Percentiles rank a stretch among this genome's conserved stretches.
These are phyloP conservation scores for Neoscelio sp. DNA, from an alignment of 2,888 invertebrate species.

Conservation along the genomic window DNA sequence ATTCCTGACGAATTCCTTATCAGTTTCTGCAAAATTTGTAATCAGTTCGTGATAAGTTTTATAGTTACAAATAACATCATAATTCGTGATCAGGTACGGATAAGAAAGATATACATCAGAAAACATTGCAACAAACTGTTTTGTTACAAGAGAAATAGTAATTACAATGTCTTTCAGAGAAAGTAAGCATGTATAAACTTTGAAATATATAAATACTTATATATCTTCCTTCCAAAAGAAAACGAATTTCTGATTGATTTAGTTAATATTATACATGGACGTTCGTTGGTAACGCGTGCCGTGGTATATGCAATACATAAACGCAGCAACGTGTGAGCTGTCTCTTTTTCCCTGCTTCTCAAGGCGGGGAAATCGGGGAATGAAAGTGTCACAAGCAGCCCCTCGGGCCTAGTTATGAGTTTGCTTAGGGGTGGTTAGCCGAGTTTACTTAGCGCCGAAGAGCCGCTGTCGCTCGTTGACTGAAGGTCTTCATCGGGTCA, in stretches of 20 bases:
- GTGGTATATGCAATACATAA: slow-evolving; percentile 24
- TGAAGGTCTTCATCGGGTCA: slow-evolving; percentile 75
- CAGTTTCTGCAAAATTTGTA: too few species aligned
- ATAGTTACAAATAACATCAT: too few species aligned
- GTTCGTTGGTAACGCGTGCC: slow-evolving; percentile 52
- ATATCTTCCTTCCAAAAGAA: slow-evolving; percentile 15
- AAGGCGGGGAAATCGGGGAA: slow-evolving; percentile 79
- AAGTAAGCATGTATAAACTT: too few species aligned
- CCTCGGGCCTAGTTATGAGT: slow-evolving; percentile 81
- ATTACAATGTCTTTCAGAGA: too few species aligned
- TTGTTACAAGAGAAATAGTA: too few species aligned
- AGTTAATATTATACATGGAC: slow-evolving; percentile 34
- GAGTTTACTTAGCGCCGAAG: slow-evolving; percentile 37
- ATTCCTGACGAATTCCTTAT: too few species aligned
- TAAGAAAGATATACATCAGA: too few species aligned
- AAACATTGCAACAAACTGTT: too few species aligned
- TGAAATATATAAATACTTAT: too few species aligned
- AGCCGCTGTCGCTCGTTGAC: slow-evolving; percentile 73
- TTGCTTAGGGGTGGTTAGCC: slow-evolving; percentile 71
- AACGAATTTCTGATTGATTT: slow-evolving; percentile 50
- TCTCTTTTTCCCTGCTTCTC: slow-evolving; percentile 48
- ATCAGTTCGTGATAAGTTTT: too few species aligned
- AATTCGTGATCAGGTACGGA: too few species aligned
- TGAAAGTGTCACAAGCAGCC: slow-evolving; percentile 82
- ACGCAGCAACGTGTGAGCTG: slow-evolving; percentile 44